Percentiles rank a stretch among this genome's conserved stretches.
Conservation (phyloP, 2,797 vertebrate species). For the Salmo trutta region DNA sequence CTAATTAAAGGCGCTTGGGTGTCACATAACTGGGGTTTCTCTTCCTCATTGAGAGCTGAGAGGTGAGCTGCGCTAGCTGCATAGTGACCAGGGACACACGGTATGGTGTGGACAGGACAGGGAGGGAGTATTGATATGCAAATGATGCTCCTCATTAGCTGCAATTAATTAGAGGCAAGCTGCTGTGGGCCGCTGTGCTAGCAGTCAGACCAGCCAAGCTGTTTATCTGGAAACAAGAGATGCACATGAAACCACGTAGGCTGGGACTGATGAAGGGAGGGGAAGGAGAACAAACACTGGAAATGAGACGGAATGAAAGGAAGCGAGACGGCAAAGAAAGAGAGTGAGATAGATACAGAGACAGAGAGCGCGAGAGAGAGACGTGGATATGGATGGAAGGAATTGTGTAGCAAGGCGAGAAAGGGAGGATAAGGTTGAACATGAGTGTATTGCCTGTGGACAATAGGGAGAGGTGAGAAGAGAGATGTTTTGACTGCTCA, state of each 20-base stretch:
- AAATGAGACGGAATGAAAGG: neutral
- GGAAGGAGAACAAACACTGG: neutral
- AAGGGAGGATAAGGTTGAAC: neutral
- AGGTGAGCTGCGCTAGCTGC: neutral
- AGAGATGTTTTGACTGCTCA: constrained; percentile 17
- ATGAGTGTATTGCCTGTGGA: neutral
- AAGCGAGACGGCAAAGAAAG: constrained; percentile 10
- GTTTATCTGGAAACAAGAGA: constrained; percentile 40
- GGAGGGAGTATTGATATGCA: constrained; percentile 46
- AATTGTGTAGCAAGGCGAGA: neutral
- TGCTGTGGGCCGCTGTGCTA: constrained; percentile 28
- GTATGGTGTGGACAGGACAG: constrained; percentile 23
- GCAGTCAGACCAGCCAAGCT: constrained; percentile 18
- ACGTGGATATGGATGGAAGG: neutral
- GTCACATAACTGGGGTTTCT: neutral
- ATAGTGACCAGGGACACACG: constrained; percentile 21
- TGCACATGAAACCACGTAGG: constrained; percentile 18
- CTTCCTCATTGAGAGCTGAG: constrained; percentile 19
- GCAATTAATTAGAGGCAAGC: constrained; percentile 49
- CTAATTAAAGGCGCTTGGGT: constrained; percentile 22
- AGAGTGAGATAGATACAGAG: neutral
- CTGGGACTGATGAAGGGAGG: neutral
- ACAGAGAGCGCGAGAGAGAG: neutral
- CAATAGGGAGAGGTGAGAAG: neutral
- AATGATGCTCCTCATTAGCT: constrained; percentile 51